Evolutionary conservation across 2,888 invertebrate genomes (phyloP), one percentile per base, ranked within the genome.

Genomic region (Sialis lutaria): DNA sequence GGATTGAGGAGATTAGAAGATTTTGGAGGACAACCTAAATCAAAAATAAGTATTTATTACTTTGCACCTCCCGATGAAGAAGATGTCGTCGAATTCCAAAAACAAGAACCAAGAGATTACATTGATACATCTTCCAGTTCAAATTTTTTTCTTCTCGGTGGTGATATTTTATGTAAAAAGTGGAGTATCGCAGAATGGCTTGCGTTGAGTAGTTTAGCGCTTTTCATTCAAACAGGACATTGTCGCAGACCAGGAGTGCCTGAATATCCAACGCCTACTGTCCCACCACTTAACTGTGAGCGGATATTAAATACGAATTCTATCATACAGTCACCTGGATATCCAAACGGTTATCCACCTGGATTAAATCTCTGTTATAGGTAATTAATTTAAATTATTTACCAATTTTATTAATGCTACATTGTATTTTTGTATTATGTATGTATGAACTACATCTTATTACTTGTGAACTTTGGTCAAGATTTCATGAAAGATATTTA

Each of bases 361-460:
- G 64, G 67, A 53, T 48, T 64, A 40, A 60, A 64, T 48, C 53
- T 60, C 43, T 71, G 70, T 52, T 70, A 67, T 55, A 64, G 69
- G 70, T 69, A 56, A 55, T 22, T 22, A 22, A 22, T 22, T 22
- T 22, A 22, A 22, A 22, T 22, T 22, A 22, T 22, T 2, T 22
- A 4, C 4, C 22, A 22, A 22, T 22, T 22, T 22, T 22, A 22
- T 22, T 22, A 22, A 22, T 4, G 22, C 22, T 22, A 4, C 4
- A 22, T 22, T 22, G 22, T 22, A 22, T 22, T 22, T 22, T 22
- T 22, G 4, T n/a, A n/a, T n/a, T n/a, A 22, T 22, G 2, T 22
- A 22, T 22, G 4, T 22, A 22, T 22, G 22, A 22, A 22, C 22
- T 22, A 22, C 22, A 22, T 22, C 4, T 22, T 22, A 22, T 22